A percentile compares a stretch with the other conserved stretches of the same genome.
These are phyloP conservation scores for Morelia viridis DNA, from an alignment of 2,797 vertebrate genomes.

Conservation along the genomic window DNA sequence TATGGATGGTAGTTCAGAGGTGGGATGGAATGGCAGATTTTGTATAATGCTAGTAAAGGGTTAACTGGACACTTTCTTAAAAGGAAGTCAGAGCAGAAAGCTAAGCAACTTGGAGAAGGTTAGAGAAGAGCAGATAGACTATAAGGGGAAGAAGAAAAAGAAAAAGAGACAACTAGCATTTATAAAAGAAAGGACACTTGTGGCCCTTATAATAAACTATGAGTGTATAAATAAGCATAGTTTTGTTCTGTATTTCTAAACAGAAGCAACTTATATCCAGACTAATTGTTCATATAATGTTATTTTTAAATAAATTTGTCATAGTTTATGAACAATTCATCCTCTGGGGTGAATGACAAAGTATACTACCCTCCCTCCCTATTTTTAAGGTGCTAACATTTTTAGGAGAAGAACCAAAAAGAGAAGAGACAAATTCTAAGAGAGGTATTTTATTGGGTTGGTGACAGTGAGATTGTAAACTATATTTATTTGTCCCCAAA, in stretches of 20 bases:
- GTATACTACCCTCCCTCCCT: not conserved
- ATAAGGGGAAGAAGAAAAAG: not conserved
- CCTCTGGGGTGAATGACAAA: not conserved
- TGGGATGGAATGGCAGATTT: not conserved
- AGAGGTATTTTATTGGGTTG: not conserved
- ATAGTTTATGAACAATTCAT: not conserved
- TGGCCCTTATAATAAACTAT: not conserved
- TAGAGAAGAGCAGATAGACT: not conserved
- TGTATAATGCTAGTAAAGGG: not conserved
- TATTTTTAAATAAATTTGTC: not conserved
- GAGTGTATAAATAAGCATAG: not conserved
- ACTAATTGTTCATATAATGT: not conserved
- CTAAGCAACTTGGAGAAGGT: not conserved
- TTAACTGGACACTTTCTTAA: not conserved
- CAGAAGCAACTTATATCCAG: not conserved
- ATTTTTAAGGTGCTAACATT: not conserved
- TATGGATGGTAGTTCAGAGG: not conserved
- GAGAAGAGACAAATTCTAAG: not conserved
- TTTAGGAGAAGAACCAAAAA: not conserved
- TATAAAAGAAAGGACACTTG: not conserved
- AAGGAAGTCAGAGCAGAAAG: not conserved
- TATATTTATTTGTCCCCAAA: not conserved
- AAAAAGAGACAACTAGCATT: not conserved
- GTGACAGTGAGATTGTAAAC: not conserved
- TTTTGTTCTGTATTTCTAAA: not conserved